These are phyloP conservation scores for Paracyclopina nana DNA, from an alignment of 1,140 invertebrate species.

Conservation along the genomic window DNA sequence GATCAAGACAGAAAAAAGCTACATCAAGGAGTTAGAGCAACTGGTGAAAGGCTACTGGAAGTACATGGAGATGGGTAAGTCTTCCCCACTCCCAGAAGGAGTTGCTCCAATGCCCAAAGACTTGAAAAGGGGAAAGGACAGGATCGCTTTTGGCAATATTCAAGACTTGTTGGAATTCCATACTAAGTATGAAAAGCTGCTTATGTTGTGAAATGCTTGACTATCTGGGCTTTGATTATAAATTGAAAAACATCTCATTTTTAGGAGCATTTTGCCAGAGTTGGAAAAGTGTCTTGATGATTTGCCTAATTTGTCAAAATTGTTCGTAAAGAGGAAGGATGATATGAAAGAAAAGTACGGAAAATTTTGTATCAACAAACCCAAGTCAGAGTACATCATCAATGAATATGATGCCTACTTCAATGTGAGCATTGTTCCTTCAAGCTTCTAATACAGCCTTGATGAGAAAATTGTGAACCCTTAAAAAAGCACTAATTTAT, in stretches of 20 bases:
- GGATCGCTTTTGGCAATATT: background rate
- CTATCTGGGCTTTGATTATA: background rate
- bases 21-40: background rate
- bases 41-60: background rate
- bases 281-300: conserved; percentile 2
- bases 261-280: conserved; percentile 7
- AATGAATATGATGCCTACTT: conserved; percentile 5
- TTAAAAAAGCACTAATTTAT: background rate
- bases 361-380: conserved; percentile 11
- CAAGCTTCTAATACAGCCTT: background rate
- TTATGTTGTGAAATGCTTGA: background rate
- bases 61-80: background rate
- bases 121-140: background rate
- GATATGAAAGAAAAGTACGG: conserved; percentile 6
- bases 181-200: background rate
- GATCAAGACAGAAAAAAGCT: background rate
- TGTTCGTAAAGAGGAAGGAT: conserved; percentile 6
- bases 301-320: background rate
- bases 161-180: background rate
- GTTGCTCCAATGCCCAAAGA: background rate
- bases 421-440: background rate
- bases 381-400: background rate
- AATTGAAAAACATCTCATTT: background rate
- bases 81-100: background rate
- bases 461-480: background rate